Evolutionary conservation across 2,888 invertebrate species (phyloP), one percentile per base, ranked within the genome.

Genomic region (Apeira syringaria): DNA sequence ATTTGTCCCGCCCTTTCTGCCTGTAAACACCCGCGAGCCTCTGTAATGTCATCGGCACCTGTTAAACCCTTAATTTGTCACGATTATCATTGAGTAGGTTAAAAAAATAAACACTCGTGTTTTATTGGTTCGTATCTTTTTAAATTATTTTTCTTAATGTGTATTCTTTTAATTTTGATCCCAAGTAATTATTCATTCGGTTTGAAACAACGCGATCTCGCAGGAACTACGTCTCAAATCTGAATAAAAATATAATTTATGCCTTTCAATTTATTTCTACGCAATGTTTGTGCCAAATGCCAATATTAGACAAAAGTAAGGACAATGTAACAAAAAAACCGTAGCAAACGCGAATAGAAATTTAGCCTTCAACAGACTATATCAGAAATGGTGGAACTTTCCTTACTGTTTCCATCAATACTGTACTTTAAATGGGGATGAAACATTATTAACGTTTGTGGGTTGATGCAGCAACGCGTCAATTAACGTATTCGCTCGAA

Each of bases 401-500:
- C 24, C 24, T 24, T 24, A 24, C 24, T 24, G 24, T 9, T 24
- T 9, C 15, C 24, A 24, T 2, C 9, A 8, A 1, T 9, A 9
- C 33, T 33, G 24, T 34, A 24, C 8, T 29, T 17, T 24, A 11
- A 11, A 10, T 24, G 11, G 6, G 17, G 12, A 10, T 9, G 18
- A 15, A 10, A 18, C 41, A 41, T 41, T 41, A 35, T 25, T 35
- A 31, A 35, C 15, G 30, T 30, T 13, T 12, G 9, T 8, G 35
- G 41, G 25, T 22, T 41, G 34, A 31, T 42, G 35, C 35, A 26
- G 35, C 18, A 3, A 24, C 34, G 10, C 25, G 8, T 26, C 35
- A 35, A 42, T 42, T 42, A 30, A 35, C 41, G 35, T 35, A 42
- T 42, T 35, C 26, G 5, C 24, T 8, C 13, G 25, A 30, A n/a